phyloP scores from a whole-genome alignment of 2,113 vertebrate genomes.

The Eolophus roseicapilla region DNA sequence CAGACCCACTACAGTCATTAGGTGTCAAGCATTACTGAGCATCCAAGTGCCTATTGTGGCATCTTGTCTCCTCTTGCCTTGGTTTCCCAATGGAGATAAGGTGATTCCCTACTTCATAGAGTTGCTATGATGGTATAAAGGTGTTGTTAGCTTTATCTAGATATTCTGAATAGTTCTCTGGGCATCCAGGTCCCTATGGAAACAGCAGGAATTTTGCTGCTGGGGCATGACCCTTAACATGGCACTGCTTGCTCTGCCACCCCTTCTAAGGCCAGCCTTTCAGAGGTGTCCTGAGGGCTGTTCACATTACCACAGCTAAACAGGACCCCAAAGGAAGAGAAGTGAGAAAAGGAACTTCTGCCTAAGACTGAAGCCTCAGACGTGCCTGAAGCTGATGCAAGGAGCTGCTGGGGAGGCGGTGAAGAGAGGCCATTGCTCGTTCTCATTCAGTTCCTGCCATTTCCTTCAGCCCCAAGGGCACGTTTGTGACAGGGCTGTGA shows the following conservation, averaged over 20 bases:
- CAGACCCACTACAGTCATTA: background rate
- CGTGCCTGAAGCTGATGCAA: background rate
- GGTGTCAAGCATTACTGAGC: rapidly evolving
- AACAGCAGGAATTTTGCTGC: background rate
- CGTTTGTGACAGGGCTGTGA: background rate
- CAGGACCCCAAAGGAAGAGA: background rate
- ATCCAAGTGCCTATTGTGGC: rapidly evolving
- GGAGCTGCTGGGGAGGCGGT: background rate
- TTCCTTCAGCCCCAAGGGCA: background rate
- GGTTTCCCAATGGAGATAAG: background rate
- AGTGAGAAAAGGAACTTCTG: background rate
- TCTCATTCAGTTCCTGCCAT: background rate
- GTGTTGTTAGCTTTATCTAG: background rate
- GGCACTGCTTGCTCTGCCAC: background rate
- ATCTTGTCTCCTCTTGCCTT: background rate
- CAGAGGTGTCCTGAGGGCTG: background rate
- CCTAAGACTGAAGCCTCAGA: background rate
- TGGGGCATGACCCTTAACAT: background rate
- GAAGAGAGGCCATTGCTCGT: background rate
- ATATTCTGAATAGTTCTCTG: background rate
- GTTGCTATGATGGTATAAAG: background rate
- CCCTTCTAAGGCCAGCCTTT: background rate
- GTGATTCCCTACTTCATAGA: background rate
- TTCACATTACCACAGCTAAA: background rate
- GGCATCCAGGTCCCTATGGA: background rate